Evolutionary conservation across 2,113 vertebrate genomes (phyloP).

Genomic region (Acanthochromis polyacanthus): DNA sequence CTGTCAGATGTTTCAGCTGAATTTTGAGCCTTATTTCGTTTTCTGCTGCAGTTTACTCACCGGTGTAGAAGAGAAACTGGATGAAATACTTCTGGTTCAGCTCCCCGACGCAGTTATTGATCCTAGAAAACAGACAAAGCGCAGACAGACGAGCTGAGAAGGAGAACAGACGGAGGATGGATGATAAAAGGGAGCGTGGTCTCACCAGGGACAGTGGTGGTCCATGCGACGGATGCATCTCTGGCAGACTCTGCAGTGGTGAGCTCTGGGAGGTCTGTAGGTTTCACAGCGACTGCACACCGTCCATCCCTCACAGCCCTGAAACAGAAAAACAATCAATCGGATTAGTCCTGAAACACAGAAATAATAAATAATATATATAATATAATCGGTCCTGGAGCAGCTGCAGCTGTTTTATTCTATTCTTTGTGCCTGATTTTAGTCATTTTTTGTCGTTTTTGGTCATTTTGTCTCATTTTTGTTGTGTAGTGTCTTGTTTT

Average conservation of each 20-base stretch:
- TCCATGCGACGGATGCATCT: constrained; percentile 90
- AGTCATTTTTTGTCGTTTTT: no score
- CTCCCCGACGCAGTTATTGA: constrained; percentile 89
- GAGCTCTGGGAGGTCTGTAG: constrained; percentile 88
- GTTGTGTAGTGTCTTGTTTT: no score
- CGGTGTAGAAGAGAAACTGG: constrained; percentile 91
- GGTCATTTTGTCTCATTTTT: no score
- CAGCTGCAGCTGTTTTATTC: no score
- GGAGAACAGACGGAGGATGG: background rate
- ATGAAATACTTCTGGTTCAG: constrained; percentile 92
- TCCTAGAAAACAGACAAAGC: constrained; percentile 75
- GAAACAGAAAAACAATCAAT: background rate
- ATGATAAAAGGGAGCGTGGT: no score
- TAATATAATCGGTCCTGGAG: no score
- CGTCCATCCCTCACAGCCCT: constrained; percentile 89
- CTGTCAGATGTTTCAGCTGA: no score
- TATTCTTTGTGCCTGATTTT: no score
- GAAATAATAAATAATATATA: background rate
- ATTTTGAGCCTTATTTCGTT: no score
- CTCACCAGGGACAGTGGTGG: constrained; percentile 90
- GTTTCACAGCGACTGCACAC: constrained; percentile 89
- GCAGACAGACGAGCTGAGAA: background rate
- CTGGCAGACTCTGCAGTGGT: constrained; percentile 90
- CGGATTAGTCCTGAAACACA: no score
- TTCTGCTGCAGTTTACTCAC: constrained; percentile 64